phyloP scores from a whole-genome alignment of 2,797 vertebrate species.

The Danionella dracula region DNA sequence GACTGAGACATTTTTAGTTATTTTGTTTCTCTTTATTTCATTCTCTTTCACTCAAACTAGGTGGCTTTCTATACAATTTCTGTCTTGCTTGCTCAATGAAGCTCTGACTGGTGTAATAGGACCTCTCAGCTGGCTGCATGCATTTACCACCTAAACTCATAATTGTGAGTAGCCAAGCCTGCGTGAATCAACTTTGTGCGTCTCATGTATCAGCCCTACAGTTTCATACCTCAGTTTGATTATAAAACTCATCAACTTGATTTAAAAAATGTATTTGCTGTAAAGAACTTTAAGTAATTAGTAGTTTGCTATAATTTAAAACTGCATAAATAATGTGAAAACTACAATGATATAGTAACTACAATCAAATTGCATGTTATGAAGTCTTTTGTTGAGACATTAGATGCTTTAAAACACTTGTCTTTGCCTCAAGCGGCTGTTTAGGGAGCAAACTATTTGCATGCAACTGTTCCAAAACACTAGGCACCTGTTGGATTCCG shows the following conservation, averaged over 20 bases:
- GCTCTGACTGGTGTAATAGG: neutral
- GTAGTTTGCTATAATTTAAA: neutral
- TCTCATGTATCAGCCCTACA: conserved; percentile 41
- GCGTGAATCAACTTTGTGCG: conserved; percentile 9
- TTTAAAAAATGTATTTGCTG: conserved; percentile 2
- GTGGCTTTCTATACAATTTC: neutral
- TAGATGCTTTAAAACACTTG: neutral
- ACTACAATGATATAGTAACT: no score
- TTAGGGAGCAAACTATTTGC: neutral
- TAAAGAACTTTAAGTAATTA: neutral
- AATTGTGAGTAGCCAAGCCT: conserved; percentile 16
- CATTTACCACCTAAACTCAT: conserved; percentile 12
- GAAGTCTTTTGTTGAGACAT: neutral
- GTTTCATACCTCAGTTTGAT: conserved; percentile 1
- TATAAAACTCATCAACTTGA: neutral
- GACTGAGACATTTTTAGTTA: neutral
- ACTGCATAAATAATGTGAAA: neutral
- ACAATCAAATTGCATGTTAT: no score
- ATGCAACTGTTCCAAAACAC: neutral
- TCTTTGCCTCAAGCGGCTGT: neutral
- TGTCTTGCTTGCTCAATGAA: neutral
- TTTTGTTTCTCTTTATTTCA: neutral
- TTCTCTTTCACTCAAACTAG: neutral
- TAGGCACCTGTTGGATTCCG: conserved; percentile 15
- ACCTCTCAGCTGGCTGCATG: neutral